Base-by-base conservation (phyloP, 2,797 vertebrate species). In the Avahi laniger region DNA sequence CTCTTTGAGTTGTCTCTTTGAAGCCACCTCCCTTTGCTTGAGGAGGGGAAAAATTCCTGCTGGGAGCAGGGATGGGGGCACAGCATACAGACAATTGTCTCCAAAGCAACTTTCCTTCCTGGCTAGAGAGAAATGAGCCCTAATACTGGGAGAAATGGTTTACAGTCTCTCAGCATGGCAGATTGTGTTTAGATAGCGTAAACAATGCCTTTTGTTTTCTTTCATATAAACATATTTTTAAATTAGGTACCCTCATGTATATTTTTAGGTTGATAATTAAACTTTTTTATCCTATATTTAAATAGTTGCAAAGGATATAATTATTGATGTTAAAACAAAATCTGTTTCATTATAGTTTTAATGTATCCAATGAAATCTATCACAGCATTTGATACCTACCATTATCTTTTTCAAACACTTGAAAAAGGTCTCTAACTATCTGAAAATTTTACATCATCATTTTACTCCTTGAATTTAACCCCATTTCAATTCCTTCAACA, bases 321-420 rank as follows among this genome's bases (percentile, higher is more conserved):
- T 75, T 94, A 69, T 75, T 89, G 48, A 41, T 43, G 35, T 85
- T 92, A 92, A 82, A 88, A n/a, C 20, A 73, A 96, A 95, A 93
- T 15, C 69, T 79, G n/a, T 61, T 81, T 76, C 2, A 30, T 35
- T 81, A 33, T 61, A 86, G 50, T 80, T 91, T 76, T 89, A 92
- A 73, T 4, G 7, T 59, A 61, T 33, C 5, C 75, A n/a, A 18
- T 81, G 26, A 83, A 69, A 61, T 85, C 48, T 85, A 30, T 91
- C 17, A 35, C 22, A 94, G n/a, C 4, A 41, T 72, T 48, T 75
- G 52, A 65, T 52, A 92, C 22, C 28, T 7, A 76, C 12, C 28
- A 48, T 57, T 80, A 57, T 83, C 38, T 17, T 93, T 93, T 78
- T 83, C 80, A 82, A 91, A 73, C n/a, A 61, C 4, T 28, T 41